Evolutionary conservation across 1,140 invertebrate species (phyloP), one percentile per base, ranked within the genome.

Genomic region (Patella vulgata): DNA sequence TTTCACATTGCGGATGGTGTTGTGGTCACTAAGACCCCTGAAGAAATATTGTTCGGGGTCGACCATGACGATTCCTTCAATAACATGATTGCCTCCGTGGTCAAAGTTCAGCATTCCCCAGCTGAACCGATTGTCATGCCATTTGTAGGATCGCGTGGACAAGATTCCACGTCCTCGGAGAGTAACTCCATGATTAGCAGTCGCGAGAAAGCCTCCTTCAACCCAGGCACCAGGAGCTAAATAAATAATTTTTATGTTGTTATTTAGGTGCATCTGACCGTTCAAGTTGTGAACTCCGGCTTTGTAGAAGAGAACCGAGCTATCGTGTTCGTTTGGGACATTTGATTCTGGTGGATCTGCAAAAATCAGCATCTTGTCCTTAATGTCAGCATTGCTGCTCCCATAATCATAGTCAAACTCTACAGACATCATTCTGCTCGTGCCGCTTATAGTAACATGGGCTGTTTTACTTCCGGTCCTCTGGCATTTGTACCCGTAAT

Each of bases 41-140:
- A 19, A 27, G 42, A 50, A 59, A 25, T 39, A 59, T 6, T 39
- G 57, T 17, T 12, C 14, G 17, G 57, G 47, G 14, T 50, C 57
- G 0, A 42, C 28, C 12, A 50, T 8, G 8, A 44, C 50, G 42
- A 59, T 48, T 14, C 57, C 57, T 50, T 59, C 57, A n/a, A 47
- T 17, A 0, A 19, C 21, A 19, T 59, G 43, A 9, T 42, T 12
- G n/a, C 23, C n/a, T 27, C 64, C 64, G 17, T 42, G 25, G 28
- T 66, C 64, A 14, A 66, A 21, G 46, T 61, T 50, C 27, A 66
- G 50, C 1, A 46, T 51, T 6, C 39, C 31, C 23, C 27, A 66
- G 3, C 5, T 4, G 28, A 50, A 66, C 46, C 31, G 28, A n/a
- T 8, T 4, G 17, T 59, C 56, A n/a, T 60, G 50, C 14, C 30